Evolutionary conservation across 2,797 vertebrate genomes (phyloP).

Genomic region (Heteromormyrus szaboi): DNA sequence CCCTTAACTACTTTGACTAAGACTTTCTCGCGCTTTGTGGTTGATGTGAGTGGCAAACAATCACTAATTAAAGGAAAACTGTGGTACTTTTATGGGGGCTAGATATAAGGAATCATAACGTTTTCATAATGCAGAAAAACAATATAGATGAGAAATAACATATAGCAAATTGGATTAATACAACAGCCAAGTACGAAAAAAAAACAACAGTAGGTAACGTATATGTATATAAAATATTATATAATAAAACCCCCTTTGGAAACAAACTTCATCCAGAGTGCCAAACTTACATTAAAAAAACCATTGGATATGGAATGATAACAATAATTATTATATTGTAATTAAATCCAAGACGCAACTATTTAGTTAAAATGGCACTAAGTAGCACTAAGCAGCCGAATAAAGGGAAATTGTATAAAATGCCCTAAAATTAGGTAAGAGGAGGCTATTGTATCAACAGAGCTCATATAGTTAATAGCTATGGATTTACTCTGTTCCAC

Average conservation of each 20-base stretch:
- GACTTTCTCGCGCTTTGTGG: not conserved
- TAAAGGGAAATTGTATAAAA: not conserved
- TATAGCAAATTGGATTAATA: not conserved
- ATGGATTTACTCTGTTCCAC: not conserved
- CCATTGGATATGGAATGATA: not conserved
- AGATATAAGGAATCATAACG: not conserved
- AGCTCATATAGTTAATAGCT: not conserved
- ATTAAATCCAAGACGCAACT: not conserved
- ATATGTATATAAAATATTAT: not conserved
- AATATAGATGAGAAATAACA: not conserved
- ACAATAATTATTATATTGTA: not conserved
- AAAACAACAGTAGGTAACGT: not conserved
- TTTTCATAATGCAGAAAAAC: not conserved
- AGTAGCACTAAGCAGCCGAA: not conserved
- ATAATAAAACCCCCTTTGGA: not conserved
- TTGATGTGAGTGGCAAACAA: not conserved
- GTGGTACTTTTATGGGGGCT: not conserved
- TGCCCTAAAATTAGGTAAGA: not conserved
- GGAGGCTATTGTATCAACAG: not conserved
- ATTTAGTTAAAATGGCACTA: not conserved
- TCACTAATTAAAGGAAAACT: not conserved
- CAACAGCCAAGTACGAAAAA: not conserved
- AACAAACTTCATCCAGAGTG: constrained; percentile 3
- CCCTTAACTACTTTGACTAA: not conserved
- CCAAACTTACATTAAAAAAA: not conserved